A percentile compares a stretch with the other conserved stretches of the same genome.
Conservation (phyloP, 2,888 invertebrate species). For the Netelia melanura region DNA sequence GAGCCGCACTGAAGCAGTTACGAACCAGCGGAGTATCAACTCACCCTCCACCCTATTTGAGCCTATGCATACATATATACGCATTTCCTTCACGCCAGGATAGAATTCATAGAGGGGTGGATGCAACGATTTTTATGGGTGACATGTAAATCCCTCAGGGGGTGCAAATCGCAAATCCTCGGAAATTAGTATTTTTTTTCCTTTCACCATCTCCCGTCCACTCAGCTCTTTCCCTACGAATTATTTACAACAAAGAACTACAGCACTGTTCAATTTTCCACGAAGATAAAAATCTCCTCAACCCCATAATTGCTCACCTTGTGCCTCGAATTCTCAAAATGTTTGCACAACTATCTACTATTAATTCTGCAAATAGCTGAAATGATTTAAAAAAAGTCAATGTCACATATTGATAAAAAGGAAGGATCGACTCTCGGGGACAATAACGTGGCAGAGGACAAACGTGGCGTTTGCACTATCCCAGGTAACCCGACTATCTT, state of each 20-base stretch:
- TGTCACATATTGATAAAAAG: neutral
- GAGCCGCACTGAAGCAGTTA: constrained; percentile 41
- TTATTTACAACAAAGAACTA: neutral
- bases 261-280: too few relatives aligned
- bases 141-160: constrained; percentile 46
- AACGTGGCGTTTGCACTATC: neutral
- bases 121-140: constrained; percentile 56
- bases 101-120: constrained; percentile 48
- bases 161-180: constrained; percentile 53
- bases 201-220: neutral
- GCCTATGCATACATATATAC: constrained; percentile 11
- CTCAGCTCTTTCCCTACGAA: neutral
- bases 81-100: constrained; percentile 23
- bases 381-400: neutral
- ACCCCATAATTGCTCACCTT: neutral
- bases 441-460: neutral
- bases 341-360: too few relatives aligned
- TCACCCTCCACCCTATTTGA: constrained; percentile 3
- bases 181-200: constrained; percentile 56
- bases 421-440: neutral
- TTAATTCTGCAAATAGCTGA: too few relatives aligned
- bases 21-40: constrained; percentile 28
- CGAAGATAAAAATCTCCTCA: neutral
- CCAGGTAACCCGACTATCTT: constrained; percentile 44
- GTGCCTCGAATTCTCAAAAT: neutral